Base-by-base conservation (phyloP, 2,797 vertebrate genomes). In the Tolypeutes matacus region DNA sequence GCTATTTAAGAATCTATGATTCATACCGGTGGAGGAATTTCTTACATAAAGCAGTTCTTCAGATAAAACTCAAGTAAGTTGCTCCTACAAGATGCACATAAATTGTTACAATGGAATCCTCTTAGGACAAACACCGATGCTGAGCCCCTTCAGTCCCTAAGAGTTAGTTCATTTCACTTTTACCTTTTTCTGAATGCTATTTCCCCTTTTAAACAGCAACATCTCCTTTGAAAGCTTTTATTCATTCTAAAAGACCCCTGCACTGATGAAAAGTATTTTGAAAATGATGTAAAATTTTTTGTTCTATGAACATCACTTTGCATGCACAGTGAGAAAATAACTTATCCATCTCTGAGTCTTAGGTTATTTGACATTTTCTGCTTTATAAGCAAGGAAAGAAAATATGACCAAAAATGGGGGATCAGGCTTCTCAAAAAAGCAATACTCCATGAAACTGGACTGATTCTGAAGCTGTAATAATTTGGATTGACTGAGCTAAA, bases 331-430 rank as follows among this genome's bases (percentile, higher is more conserved):
- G 27, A 93, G 46, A 80, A 93, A 94, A 42, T 46, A 56, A 70
- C 17, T 20, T 72, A 62, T 20, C 42, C 29, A 62, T 67, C 23
- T 91, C 51, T 67, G 42, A 75, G 56, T 70, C 17, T 65, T 14
- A 20, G 53, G 8, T 25, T 80, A 75, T 29, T 56, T 46, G 73
- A 64, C 60, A 17, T 27, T 86, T 51, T 58, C 49, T 77, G 49
- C 39, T 89, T 78, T 73, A 27, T 51, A 42, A 89, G n/a, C 58
- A 56, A 72, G 70, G 25, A 86, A 92, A 92, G 34, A 78, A 90
- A 83, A 49, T 51, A 39, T 4, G 18, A 77, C 36, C 13, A 25
- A 67, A 89, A 81, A 39, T 62, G n/a, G 34, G 51, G 25, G 27
- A 49, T 51, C 58, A 36, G 11, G 29, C 13, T n/a, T 93, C n/a